phyloP scores from a whole-genome alignment of 37 sponge, comb jelly and placozoan genomes.

The Beroe forskalii region DNA sequence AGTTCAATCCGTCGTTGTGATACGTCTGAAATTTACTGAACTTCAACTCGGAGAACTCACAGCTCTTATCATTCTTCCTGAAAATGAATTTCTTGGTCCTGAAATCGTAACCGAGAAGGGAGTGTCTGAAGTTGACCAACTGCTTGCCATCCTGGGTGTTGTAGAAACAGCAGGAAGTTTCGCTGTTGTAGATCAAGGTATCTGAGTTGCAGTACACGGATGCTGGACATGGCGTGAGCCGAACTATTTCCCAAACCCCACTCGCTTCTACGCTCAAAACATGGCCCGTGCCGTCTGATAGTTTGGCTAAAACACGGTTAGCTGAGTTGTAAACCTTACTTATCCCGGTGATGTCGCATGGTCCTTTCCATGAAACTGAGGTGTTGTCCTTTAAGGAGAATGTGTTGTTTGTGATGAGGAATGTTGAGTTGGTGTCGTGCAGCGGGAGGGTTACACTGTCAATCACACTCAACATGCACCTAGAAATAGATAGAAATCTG shows the following conservation, averaged over 20 bases:
- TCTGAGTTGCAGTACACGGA: background rate
- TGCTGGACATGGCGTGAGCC: background rate
- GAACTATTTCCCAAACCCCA: background rate
- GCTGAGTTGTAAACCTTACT: background rate
- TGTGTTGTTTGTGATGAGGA: background rate
- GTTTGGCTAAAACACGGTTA: no score
- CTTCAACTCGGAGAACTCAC: background rate
- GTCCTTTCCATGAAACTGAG: background rate
- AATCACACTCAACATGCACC: slow-evolving; percentile 10
- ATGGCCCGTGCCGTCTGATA: background rate
- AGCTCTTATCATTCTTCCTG: background rate
- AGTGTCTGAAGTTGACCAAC: background rate
- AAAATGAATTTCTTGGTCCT: background rate
- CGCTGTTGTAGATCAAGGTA: background rate
- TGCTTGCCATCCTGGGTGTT: background rate
- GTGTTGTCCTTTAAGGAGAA: background rate
- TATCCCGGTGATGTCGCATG: background rate
- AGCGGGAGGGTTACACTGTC: background rate
- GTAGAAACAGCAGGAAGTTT: background rate
- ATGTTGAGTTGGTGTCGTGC: background rate
- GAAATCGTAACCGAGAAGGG: slow-evolving; percentile 15
- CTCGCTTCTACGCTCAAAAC: background rate
- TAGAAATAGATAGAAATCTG: no score
- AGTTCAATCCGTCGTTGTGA: background rate
- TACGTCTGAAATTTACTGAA: background rate